These are phyloP conservation scores for Netelia melanura DNA, from an alignment of 2,888 invertebrate genomes.

Conservation along the genomic window DNA sequence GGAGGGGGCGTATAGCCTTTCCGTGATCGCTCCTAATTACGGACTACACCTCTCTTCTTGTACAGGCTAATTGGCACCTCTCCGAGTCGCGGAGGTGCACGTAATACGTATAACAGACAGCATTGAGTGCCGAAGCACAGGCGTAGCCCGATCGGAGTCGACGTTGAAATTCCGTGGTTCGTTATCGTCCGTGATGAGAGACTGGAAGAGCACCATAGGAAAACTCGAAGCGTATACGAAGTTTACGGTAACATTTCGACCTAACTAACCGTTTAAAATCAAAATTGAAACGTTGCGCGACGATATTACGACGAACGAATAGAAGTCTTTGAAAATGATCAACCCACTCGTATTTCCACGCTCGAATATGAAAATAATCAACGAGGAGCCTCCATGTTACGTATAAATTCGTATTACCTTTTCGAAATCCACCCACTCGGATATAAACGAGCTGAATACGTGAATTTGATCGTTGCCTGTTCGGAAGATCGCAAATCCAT, in stretches of 20 bases:
- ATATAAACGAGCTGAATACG: neutral
- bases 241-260: too few species aligned
- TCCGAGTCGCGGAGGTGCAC: conserved; percentile 17
- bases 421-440: neutral
- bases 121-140: neutral
- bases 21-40: conserved; percentile 53
- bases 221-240: too few species aligned
- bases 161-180: conserved; percentile 23
- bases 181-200: neutral
- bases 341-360: too few species aligned
- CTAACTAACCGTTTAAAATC: too few species aligned
- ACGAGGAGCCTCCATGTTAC: too few species aligned
- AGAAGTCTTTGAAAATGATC: too few species aligned
- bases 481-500: neutral
- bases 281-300: too few species aligned
- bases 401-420: too few species aligned
- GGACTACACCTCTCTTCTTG: conserved; percentile 41
- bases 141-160: conserved; percentile 4
- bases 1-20: conserved; percentile 22
- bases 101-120: conserved; percentile 5
- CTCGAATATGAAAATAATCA: too few species aligned
- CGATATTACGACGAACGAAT: too few species aligned
- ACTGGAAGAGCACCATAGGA: neutral
- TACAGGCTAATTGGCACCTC: conserved; percentile 52
- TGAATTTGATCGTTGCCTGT: neutral